Evolutionary conservation across 2,113 vertebrate species (phyloP), one percentile per base, ranked within the genome.

Genomic region (Phaetusa simplex): DNA sequence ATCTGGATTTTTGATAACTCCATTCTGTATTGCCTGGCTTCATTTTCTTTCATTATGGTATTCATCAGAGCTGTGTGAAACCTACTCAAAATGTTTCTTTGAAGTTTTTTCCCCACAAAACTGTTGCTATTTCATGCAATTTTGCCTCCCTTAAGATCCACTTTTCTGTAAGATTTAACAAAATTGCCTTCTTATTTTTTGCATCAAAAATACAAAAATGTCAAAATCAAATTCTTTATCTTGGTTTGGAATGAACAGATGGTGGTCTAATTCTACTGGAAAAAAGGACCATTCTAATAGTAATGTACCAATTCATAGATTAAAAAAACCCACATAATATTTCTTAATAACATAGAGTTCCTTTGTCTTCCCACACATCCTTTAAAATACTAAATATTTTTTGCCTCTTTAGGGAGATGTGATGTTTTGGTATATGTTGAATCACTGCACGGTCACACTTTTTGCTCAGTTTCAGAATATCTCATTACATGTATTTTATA

Each of bases 1-100:
- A 76, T 71, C 34, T 0, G 4, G n/a, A 52, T 76, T 95, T 94
- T 70, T 93, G 78, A 66, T 95, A 66, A 95, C 80, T 89, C 40
- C 2, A 2, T 85, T 91, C 86, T 70, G 38, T 30, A 27, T 11
- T 70, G 62, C 50, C 66, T 94, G 82, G 32, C 86, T 96, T 96
- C 42, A 89, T 95, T 97, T 94, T 93, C 86, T 93, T 93, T 93
- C 84, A 94, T 97, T 96, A 91, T 38, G 49, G 86, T 69, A 64
- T 94, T 96, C 81, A 90, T 94, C 84, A 90, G 84, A 87, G 70
- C 86, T 77, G 40, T 89, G 61, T 70, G 86, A 91, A 85, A 86
- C 70, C 70, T 82, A n/a, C 29, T 94, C 32, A 80, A 59, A 91
- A 91, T 87, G 22, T 77, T 95, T 85, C 64, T 88, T 84, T 77